phyloP scores from a whole-genome alignment of 2,113 vertebrate genomes.

The Tyto alba region DNA sequence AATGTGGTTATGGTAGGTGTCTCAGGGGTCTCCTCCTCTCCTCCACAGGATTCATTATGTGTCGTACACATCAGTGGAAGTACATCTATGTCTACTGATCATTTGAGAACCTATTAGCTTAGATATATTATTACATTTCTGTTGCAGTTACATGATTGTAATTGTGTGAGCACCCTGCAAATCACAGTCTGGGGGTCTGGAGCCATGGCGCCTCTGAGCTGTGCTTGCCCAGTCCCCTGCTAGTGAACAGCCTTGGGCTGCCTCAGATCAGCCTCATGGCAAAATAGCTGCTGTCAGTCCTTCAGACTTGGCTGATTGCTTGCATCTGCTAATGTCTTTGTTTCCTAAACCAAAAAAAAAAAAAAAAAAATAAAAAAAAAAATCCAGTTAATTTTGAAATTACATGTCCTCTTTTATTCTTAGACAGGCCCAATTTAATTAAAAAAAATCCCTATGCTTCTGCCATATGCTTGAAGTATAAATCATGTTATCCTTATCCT shows the following conservation, averaged over 20 bases:
- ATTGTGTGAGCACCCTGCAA: not conserved
- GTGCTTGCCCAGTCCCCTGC: not conserved
- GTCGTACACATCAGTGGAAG: not conserved
- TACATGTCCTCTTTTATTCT: not conserved
- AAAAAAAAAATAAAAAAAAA: not conserved
- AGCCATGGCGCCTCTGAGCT: not conserved
- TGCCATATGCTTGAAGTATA: not conserved
- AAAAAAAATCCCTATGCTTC: not conserved
- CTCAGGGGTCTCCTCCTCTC: not conserved
- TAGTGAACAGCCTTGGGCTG: not conserved
- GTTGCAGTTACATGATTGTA: not conserved
- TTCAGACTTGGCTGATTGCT: not conserved
- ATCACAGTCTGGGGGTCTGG: not conserved
- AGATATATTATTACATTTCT: not conserved
- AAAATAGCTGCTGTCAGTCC: not conserved
- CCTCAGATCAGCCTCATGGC: not conserved
- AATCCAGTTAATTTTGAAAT: not conserved
- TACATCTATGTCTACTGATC: not conserved
- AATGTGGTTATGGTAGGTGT: not conserved
- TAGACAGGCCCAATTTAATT: not conserved
- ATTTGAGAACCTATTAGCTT: not conserved
- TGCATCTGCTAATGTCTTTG: not conserved
- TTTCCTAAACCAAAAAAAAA: not conserved
- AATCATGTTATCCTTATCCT: not conserved
- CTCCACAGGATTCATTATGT: not conserved